Conservation (phyloP, 2,113 vertebrate species). For the Gobiocypris rarus region DNA sequence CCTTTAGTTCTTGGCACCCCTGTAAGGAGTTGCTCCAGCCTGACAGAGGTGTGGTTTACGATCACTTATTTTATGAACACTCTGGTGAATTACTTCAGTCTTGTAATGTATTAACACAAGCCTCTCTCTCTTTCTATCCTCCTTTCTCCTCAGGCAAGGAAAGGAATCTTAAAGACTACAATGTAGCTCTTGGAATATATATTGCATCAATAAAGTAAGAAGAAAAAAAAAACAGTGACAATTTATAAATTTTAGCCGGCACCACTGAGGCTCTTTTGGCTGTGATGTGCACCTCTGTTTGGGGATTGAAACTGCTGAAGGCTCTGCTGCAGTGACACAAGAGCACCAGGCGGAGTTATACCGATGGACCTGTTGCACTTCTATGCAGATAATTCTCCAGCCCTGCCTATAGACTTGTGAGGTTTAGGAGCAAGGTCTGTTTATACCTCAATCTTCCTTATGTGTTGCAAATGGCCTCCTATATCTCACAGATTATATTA, state of each 20-base stretch:
- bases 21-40: constrained; percentile 11
- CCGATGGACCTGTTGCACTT: constrained; percentile 1
- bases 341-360: constrained; percentile 19
- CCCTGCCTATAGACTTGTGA: constrained; percentile 20
- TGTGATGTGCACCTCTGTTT: constrained; percentile 41
- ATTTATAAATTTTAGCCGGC: constrained; percentile 22
- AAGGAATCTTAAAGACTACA: constrained; percentile 36
- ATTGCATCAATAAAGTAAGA: constrained; percentile 39
- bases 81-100: constrained; percentile 56
- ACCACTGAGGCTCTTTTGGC: not conserved
- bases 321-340: constrained; percentile 10
- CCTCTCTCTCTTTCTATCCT: constrained; percentile 10
- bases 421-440: constrained; percentile 20
- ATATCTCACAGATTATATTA: not conserved
- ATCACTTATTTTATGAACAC: constrained; percentile 59
- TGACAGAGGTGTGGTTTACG: constrained; percentile 57
- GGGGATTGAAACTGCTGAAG: constrained; percentile 23
- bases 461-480: constrained; percentile 5
- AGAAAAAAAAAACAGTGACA: not conserved
- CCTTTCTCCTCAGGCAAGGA: not conserved
- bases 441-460: constrained; percentile 36
- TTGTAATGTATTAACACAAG: constrained; percentile 52
- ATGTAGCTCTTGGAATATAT: constrained; percentile 38
- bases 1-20: constrained; percentile 34
- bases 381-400: constrained; percentile 43